Base-by-base conservation (phyloP, 2,797 vertebrate species). In the Lepilemur ruficaudatus region DNA sequence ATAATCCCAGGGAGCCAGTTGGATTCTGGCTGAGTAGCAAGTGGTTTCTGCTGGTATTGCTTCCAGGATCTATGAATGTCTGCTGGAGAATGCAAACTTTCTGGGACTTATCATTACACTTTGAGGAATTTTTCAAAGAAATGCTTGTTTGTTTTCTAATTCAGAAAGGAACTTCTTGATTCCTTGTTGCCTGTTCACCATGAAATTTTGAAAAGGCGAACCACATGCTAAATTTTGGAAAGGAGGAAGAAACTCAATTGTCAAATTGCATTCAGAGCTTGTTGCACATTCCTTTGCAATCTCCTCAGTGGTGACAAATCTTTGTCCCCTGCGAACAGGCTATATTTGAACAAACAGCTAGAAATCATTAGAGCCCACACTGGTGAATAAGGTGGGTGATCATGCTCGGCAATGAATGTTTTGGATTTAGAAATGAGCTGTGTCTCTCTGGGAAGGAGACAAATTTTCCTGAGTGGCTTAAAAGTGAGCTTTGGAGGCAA, bases 381-480 rank as follows among this genome's bases (percentile, higher is more conserved):
- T 84, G 48, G 93, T 79, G 82, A 86, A 72, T 87, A 76, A 93
- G 70, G 75, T 96, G 93, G 59, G 41, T 93, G 59, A 90, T 95
- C 88, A 84, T 63, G 75, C 63, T 94, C 0, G 1, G 59, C 79
- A 92, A 72, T 48, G 67, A 86, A 83, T 78, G 43, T 85, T 95
- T 89, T 89, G 69, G 65, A 95, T 97, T 97, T 95, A 86, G 79
- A 96, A 94, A 97, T 79, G 88, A 97, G 73, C 50, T 94, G 48
- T 83, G 22, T 75, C 78, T 96, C 46, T 95, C 76, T 76, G 82
- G 57, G 79, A 86, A 91, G 89, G 86, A 95, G 55, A 85, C n/a
- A 89, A 0, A 80, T 87, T 91, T 92, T 93, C 57, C 59, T 89
- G 41, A 72, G 43, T 57, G 22, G 81, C 65, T 96, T 91, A 65